These are phyloP conservation scores for Sminthopsis crassicaudata DNA, from an alignment of 2,113 vertebrate species.

Conservation along the genomic window DNA sequence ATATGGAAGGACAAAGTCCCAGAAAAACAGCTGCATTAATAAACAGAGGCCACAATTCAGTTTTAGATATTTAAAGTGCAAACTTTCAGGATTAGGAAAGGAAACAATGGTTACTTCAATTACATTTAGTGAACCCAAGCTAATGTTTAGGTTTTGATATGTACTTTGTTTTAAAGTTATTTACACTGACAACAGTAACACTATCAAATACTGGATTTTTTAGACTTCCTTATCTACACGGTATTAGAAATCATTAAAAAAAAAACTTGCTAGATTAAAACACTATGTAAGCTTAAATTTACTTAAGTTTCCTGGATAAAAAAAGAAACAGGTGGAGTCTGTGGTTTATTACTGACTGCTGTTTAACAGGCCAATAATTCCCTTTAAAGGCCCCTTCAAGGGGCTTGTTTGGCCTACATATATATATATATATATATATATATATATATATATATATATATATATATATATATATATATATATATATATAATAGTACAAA, in stretches of 20 bases:
- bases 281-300: not conserved
- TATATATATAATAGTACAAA: not conserved
- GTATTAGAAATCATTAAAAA: conserved; percentile 17
- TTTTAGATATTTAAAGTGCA: conserved; percentile 9
- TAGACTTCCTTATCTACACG: conserved; percentile 10
- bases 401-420: not conserved
- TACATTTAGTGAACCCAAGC: not conserved
- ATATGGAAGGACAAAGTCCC: not conserved
- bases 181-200: conserved; percentile 5
- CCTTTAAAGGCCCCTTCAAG: not conserved
- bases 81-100: not conserved
- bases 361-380: conserved; percentile 7
- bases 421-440: not conserved
- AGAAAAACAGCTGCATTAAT: not conserved
- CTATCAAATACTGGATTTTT: not conserved
- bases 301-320: not conserved
- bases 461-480: too few relatives aligned
- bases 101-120: not conserved
- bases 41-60: conserved; percentile 40
- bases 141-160: conserved; percentile 17
- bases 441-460: too few relatives aligned
- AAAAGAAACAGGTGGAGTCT: not conserved
- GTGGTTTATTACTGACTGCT: not conserved
- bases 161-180: conserved; percentile 29
- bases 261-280: not conserved